Evolutionary conservation across 1,140 invertebrate species (phyloP), one percentile per base, ranked within the genome.

Genomic region (Ostrea denselamellosa): DNA sequence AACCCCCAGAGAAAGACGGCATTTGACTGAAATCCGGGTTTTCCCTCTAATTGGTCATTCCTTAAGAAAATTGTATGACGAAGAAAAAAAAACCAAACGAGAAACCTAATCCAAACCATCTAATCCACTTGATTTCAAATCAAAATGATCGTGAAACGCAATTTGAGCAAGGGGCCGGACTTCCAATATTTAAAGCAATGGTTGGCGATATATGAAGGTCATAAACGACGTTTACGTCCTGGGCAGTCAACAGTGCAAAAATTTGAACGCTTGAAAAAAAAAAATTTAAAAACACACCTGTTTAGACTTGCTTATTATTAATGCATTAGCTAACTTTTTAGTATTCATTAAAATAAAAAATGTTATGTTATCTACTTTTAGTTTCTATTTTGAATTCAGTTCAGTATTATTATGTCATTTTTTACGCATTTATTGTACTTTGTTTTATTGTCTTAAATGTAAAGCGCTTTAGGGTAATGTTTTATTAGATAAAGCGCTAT

Each of bases 191-290:
- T 71, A 68, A 68, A 62, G 51, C 25, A 5, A 86, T 86, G 62
- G 62, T 8, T 22, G 85, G 85, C 25, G 51, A 65, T 2, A 86
- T 68, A 58, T 86, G 85, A 62, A 86, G 58, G 44, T 1, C 68
- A 34, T 86, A 25, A 77, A 54, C 10, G 77, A 81, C 28, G 85
- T 86, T 4, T 86, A 81, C 65, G 85, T 81, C 4, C 77, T 86
- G 2, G 56, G 85, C 22, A 54, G 71, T 22, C 25, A 2, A 22
- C 85, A 86, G 19, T n/a, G n/a, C n/a, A n/a, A n/a, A n/a, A n/a
- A n/a, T n/a, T n/a, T n/a, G n/a, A n/a, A n/a, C n/a, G n/a, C n/a
- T n/a, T n/a, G n/a, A n/a, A n/a, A n/a, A n/a, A n/a, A n/a, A n/a
- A n/a, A n/a, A n/a, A n/a, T n/a, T n/a, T n/a, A n/a, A n/a, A n/a